Base-by-base conservation (phyloP, 2,888 invertebrate species). In the Trachelus stipa region DNA sequence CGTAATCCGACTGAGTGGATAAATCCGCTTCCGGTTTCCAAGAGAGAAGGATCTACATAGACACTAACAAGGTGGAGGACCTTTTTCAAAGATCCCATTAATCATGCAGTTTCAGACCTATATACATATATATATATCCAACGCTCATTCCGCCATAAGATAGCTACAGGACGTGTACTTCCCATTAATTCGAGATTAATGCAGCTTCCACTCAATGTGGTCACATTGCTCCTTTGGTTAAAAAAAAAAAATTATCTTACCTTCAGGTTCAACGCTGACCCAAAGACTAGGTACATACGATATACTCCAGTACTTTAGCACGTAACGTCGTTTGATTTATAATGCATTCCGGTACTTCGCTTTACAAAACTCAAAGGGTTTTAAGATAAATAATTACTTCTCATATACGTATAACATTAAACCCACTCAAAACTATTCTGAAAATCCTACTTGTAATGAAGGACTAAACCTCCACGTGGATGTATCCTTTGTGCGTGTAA, bases 301-400 rank as follows among this genome's bases (percentile, higher is more conserved):
- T 6, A 34, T 23, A n/a, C 73, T 68, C 76, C 56, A 56, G 56
- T 56, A 40, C 40, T 40, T 15, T 15, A 15, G 40, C 75, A 35
- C 78, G 74, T 76, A 76, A 56, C 74, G 56, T 56, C 80, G 80
- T 82, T 81, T 82, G 83, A 83, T 84, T 79, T 79, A 83, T 83
- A 83, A 82, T 83, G 79, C 77, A 82, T 73, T 68, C 31, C 31
- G 69, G 68, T 68, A 35, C 56, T 40, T 37, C 76, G 33, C 56
- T 73, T 79, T 74, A 73, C 74, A 2, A 33, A 81, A 83, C 82
- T 81, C 79, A 77, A 80, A 81, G 79, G 81, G 79, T 76, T 79
- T 15, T 56, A 56, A 80, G 79, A 81, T 84, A 81, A 83, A 83
- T 84, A 82, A 84, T 83, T 80, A 81, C 79, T 9, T 9, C 15